Conservation (phyloP, 2,888 invertebrate species). For the Fragum fragum region DNA sequence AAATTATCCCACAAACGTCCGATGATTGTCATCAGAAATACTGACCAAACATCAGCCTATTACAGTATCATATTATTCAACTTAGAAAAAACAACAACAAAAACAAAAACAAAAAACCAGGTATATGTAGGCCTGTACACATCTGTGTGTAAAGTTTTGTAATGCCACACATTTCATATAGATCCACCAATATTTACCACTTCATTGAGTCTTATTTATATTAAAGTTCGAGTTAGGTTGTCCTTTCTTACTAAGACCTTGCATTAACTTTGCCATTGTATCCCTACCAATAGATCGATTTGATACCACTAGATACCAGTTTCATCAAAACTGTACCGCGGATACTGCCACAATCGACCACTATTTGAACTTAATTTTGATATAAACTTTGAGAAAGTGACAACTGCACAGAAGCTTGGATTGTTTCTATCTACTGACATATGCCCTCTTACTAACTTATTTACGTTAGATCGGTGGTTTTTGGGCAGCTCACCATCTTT, state of each 20-base stretch:
- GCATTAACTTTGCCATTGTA: constrained; percentile 22
- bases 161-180: no score
- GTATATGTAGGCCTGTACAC: no score
- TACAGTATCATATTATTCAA: no score
- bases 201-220: no score
- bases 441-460: not conserved
- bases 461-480: not conserved
- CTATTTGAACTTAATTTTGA: constrained; percentile 20
- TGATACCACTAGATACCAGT: constrained; percentile 12
- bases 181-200: no score
- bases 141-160: no score
- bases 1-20: no score
- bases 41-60: no score
- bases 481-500: constrained; percentile 10
- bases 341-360: constrained; percentile 35
- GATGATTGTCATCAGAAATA: no score
- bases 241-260: constrained; percentile 7
- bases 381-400: not conserved
- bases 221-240: not conserved
- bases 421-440: not conserved
- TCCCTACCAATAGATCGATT: constrained; percentile 24
- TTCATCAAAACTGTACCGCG: not conserved
- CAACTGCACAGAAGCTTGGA: constrained; percentile 24
- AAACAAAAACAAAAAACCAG: no score
- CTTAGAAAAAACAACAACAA: no score